Conservation (phyloP, 2,888 invertebrate genomes). For the Hermaeophaga mercurialis region DNA sequence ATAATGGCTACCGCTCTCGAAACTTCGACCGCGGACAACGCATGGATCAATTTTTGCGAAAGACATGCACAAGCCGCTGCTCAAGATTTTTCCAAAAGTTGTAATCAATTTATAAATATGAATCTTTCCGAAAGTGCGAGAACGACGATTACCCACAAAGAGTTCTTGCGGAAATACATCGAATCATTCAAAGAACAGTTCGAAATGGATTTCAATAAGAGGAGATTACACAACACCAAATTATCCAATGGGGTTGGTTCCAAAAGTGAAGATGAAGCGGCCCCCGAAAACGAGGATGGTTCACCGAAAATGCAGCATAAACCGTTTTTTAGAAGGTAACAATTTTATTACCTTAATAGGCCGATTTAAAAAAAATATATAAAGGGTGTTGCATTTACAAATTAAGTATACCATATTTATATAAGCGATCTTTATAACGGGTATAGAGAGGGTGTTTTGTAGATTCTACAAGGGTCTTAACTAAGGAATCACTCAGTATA, state of each 20-base stretch:
- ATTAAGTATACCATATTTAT: too few species aligned
- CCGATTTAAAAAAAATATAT: too few species aligned
- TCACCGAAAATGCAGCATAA: slow-evolving; percentile 82
- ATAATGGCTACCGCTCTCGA: slow-evolving; percentile 50
- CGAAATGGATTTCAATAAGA: slow-evolving; percentile 74
- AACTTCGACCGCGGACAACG: slow-evolving; percentile 38
- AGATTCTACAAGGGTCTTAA: too few species aligned
- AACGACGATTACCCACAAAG: slow-evolving; percentile 73
- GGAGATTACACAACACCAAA: slow-evolving; percentile 59
- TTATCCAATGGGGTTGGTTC: slow-evolving; percentile 52
- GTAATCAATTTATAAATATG: slow-evolving; percentile 76
- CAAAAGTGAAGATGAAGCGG: slow-evolving; percentile 61
- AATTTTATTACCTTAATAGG: slow-evolving; percentile 6
- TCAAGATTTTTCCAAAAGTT: slow-evolving; percentile 86
- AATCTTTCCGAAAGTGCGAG: slow-evolving; percentile 71
- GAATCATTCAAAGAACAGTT: slow-evolving; percentile 86
- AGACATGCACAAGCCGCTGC: slow-evolving; percentile 85
- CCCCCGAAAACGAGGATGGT: slow-evolving; percentile 75
- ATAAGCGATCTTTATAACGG: too few species aligned
- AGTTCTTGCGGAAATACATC: slow-evolving; percentile 80
- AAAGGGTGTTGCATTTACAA: too few species aligned
- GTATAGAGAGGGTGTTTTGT: too few species aligned
- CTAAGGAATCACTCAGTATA: too few species aligned
- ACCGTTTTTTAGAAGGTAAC: slow-evolving; percentile 76
- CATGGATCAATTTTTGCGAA: slow-evolving; percentile 84